phyloP scores from a whole-genome alignment of 2,113 vertebrate genomes.

The Ancistrus triradiatus region DNA sequence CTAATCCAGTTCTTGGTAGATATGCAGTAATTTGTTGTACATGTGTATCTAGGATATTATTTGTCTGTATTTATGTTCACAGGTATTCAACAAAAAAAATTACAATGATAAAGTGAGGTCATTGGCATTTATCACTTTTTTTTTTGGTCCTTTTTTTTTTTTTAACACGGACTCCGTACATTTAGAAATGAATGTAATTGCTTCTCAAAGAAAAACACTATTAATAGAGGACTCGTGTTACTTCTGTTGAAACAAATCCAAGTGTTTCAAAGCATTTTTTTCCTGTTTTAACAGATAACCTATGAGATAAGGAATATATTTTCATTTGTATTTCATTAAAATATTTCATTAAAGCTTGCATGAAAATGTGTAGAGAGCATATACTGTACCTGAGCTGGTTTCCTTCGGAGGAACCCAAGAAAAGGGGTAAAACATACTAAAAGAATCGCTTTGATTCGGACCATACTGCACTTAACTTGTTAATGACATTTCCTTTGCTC shows the following conservation, averaged over 20 bases:
- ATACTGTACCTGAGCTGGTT: conserved; percentile 80
- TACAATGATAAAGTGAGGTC: conserved; percentile 69
- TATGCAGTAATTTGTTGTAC: conserved; percentile 89
- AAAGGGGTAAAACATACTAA: conserved; percentile 32
- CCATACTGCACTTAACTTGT: conserved; percentile 81
- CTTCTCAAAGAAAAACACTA: conserved; percentile 68
- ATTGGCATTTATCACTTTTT: conserved; percentile 79
- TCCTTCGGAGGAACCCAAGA: conserved; percentile 71
- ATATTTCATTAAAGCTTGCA: conserved; percentile 79
- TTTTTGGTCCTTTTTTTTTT: conserved; percentile 48
- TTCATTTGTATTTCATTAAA: conserved; percentile 82
- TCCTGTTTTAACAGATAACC: conserved; percentile 83
- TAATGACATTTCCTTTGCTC: conserved; percentile 47
- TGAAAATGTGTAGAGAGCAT: conserved; percentile 81
- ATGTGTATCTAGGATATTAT: conserved; percentile 82
- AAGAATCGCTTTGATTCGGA: conserved; percentile 75
- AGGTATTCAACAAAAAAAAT: conserved; percentile 65
- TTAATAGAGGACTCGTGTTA: conserved; percentile 72
- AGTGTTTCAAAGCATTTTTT: conserved; percentile 73
- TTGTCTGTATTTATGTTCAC: conserved; percentile 77
- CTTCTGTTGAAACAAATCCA: conserved; percentile 74
- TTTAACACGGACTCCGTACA: conserved; percentile 71
- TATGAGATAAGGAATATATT: conserved; percentile 80
- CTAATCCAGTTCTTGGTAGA: conserved; percentile 79
- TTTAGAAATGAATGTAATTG: conserved; percentile 82